phyloP scores from a whole-genome alignment of 2,797 vertebrate genomes.

The Sebastes taczanowskii region DNA sequence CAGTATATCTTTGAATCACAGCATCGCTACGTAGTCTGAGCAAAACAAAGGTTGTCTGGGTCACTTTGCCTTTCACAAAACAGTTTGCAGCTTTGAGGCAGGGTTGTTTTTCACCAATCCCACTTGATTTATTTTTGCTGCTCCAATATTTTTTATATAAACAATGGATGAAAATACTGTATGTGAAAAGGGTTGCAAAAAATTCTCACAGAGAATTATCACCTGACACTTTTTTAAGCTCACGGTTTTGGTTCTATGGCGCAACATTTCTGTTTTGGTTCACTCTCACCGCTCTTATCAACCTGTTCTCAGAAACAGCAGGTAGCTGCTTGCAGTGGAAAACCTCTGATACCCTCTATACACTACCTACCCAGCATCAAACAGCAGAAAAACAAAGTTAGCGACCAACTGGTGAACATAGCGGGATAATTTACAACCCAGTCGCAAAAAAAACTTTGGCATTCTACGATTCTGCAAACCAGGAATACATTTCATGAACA shows the following conservation, averaged over 20 bases:
- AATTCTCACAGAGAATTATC: neutral
- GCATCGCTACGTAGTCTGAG: slow-evolving; percentile 1
- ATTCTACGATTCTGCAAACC: no score
- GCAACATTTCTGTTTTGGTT: neutral
- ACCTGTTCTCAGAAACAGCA: neutral
- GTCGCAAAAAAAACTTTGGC: neutral
- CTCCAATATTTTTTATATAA: neutral
- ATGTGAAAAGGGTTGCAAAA: neutral
- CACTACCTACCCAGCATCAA: neutral
- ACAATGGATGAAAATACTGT: neutral
- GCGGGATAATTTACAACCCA: neutral
- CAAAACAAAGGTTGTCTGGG: slow-evolving; percentile 21
- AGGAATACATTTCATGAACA: neutral
- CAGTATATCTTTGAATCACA: slow-evolving; percentile 30
- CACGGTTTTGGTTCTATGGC: neutral
- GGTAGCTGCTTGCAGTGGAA: neutral
- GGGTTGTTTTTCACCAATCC: neutral
- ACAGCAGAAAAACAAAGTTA: neutral
- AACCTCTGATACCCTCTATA: neutral
- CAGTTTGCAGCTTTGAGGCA: neutral
- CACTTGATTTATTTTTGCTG: neutral
- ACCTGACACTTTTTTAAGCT: neutral
- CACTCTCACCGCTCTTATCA: neutral
- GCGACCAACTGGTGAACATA: neutral
- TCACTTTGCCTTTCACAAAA: slow-evolving; percentile 13